Conservation (phyloP, 2,797 vertebrate genomes). For the Sarcophilus harrisii region DNA sequence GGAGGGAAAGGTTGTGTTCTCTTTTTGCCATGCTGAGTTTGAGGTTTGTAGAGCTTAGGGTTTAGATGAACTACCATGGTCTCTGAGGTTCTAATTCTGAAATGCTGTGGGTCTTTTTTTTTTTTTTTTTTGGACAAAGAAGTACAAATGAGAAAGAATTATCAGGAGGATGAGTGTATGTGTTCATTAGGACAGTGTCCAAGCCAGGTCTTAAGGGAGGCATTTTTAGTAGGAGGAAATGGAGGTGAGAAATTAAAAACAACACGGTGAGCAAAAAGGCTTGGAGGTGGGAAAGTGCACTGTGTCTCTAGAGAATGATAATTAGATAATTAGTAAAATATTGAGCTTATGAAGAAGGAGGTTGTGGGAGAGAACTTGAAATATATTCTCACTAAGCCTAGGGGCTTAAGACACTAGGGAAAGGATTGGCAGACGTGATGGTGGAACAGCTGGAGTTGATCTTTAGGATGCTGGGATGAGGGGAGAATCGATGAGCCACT, state of each 20-base stretch:
- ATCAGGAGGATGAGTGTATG: not conserved
- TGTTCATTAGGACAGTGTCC: not conserved
- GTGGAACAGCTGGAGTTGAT: not conserved
- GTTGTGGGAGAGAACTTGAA: not conserved
- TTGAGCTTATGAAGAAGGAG: not conserved
- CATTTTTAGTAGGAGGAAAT: not conserved
- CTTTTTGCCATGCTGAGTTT: not conserved
- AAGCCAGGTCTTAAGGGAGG: not conserved
- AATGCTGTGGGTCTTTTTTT: not conserved
- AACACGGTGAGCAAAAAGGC: not conserved
- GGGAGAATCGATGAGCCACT: not conserved
- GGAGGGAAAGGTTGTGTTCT: not conserved
- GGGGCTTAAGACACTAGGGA: not conserved
- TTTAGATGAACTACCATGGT: not conserved
- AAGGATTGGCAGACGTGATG: not conserved
- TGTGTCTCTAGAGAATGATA: not conserved
- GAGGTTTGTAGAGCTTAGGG: not conserved
- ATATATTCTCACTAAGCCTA: not conserved
- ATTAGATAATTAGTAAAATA: not conserved
- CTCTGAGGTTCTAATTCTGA: not conserved
- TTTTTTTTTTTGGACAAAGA: not conserved
- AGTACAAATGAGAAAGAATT: not conserved
- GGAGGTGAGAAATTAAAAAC: not conserved
- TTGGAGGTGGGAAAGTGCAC: not conserved
- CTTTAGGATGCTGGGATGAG: not conserved